Base-by-base conservation (phyloP, 1,140 invertebrate species). In the Radopholus similis region DNA sequence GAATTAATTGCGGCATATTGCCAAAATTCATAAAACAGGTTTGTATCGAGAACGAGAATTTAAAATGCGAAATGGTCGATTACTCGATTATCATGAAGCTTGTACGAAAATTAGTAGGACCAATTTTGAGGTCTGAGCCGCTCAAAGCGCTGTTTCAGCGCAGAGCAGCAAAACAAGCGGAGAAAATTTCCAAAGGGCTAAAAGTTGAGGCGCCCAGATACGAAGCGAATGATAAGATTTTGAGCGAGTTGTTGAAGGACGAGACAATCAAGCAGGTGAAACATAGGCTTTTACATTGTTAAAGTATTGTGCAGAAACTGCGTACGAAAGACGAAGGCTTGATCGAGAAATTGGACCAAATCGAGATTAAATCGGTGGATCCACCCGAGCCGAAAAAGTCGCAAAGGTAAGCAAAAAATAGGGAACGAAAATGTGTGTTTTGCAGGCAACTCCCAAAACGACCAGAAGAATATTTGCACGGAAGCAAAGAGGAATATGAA, bases 301-400 rank as follows among this genome's bases (percentile, higher is more conserved):
- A 58, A 32, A 28, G 9, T 9, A 30, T 54, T 0, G 64, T 67
- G 59, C 38, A 78, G 77, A 65, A 76, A 53, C 26, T 77, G n/a
- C 35, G 38, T 6, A 40, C 47, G 37, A 77, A 77, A 65, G 34
- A 77, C 44, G 66, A 71, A 21, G 35, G 59, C n/a, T 57, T 77
- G 11, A 57, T 77, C 32, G 66, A 75, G 6, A 77, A 73, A 49
- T 60, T 75, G 47, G 70, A 64, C 26, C 71, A 77, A 66, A 69
- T 77, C 26, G 67, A 28, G 4, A 74, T 77, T 23, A 68, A 4
- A 13, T 77, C 75, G 13, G 63, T 55, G 9, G 68, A 77, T 64
- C 74, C 75, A 11, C 71, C 66, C 2, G 58, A 76, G 15, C 26
- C 28, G 21, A 34, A 13, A 32, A 2, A 37, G n/a, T 21, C 38